Base-by-base conservation (phyloP, 1,140 invertebrate genomes). In the Reticulitermes speratus region DNA sequence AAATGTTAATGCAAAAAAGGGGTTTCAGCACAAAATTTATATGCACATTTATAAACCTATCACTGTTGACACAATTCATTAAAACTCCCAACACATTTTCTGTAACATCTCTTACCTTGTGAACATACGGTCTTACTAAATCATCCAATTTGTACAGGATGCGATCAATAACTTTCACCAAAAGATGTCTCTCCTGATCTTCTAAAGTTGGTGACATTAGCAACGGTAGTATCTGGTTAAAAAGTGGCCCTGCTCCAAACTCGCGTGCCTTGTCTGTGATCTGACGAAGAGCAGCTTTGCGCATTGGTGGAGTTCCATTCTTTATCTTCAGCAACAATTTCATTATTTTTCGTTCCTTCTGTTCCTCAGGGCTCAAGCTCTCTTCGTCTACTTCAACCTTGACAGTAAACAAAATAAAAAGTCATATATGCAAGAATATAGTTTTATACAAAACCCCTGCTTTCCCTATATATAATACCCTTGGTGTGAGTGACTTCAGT, bases 81-180 rank as follows among this genome's bases (percentile, higher is more conserved):
- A 55, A 12, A 55, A 55, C 19, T 16, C 16, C 1, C 52, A 55
- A 55, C 52, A 55, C 19, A 55, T 21, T 16, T 48, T 48, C 14
- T 55, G 52, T 5, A 55, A 21, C 52, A 9, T 23, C 14, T 87
- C 89, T 91, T 92, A 96, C 95, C 91, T 99, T 99, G 92, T 99
- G 99, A 5, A 99, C 99, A 90, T 99, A 99, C 0, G 99, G 99
- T 86, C 99, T 94, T 19, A 99, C 99, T 84, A 99, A 93, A 92
- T 99, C 99, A 90, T 99, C 99, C 81, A 99, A 91, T 92, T 99
- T 99, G 91, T 99, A 99, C 3, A 99, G 92, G 90, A 99, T 99
- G 69, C 99, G 93, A 91, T 99, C 99, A 89, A 99, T 99, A 84
- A 99, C 98, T 94, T 99, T 99, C 0, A 99, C 99, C n/a, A 99